Evolutionary conservation across 2,888 invertebrate genomes (phyloP), one percentile per base, ranked within the genome.

Genomic region (Miltochrista miniata): DNA sequence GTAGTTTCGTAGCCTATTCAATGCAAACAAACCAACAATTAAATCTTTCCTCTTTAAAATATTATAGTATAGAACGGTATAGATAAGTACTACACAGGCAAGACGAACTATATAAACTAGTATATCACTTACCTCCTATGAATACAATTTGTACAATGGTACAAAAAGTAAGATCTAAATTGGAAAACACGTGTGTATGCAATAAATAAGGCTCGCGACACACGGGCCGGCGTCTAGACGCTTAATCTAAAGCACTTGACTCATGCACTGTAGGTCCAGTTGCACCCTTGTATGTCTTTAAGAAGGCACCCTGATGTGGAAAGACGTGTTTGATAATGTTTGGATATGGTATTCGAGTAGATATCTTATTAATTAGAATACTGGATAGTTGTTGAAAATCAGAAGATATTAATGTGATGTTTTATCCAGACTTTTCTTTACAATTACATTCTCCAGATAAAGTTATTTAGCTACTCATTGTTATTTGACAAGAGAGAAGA

Each of bases 161-260:
- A 43, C 49, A 72, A 74, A 67, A 65, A 58, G 51, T 50, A 35
- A 59, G 68, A 70, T 68, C 73, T 70, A 77, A 81, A 81, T 79
- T 76, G 75, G 18, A 71, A 67, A 65, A 65, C 74, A 76, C 74
- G 69, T 74, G 74, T 76, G 60, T 44, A 42, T 48, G 64, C 64
- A 59, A 74, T 81, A 81, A 81, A 81, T 79, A 78, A 72, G 66
- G 56, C 45, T 55, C 60, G 53, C 55, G 70, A 64, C 68, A 64
- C 65, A 67, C 65, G 46, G 45, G 10, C 33, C 65, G 46, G 10
- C 33, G 51, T 81, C 81, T 81, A 81, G 81, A 81, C 80, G 70
- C 64, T 67, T 74, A 76, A 78, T 77, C 76, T 79, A 71, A 72
- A 68, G 68, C 76, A 79, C 82, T 76, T 81, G 81, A 81, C 65